phyloP scores from a whole-genome alignment of 2,113 vertebrate species.

The Phyllostomus discolor region DNA sequence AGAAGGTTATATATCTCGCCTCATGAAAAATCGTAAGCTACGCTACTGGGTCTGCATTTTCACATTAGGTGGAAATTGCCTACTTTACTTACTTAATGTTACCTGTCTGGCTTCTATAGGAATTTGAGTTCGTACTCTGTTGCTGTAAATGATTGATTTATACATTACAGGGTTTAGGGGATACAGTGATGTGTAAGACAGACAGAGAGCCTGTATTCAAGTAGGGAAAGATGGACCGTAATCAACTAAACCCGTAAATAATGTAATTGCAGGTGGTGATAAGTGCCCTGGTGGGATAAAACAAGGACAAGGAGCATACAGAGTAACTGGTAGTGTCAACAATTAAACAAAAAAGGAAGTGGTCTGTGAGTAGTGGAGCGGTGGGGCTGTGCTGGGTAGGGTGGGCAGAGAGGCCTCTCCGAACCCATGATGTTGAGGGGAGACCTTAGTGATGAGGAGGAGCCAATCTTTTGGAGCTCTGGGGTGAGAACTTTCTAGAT shows the following conservation, averaged over 20 bases:
- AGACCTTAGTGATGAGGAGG: not conserved
- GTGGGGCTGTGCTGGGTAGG: not conserved
- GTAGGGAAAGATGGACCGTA: not conserved
- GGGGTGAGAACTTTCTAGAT: not conserved
- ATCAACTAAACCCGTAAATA: not conserved
- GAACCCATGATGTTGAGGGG: not conserved
- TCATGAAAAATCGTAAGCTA: conserved; percentile 7
- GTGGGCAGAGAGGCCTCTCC: not conserved
- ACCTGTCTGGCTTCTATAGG: not conserved
- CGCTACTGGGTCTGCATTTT: not conserved
- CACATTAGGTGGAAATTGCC: not conserved
- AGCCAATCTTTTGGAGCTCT: not conserved
- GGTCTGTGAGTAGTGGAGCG: not conserved
- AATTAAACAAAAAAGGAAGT: not conserved
- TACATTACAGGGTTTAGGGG: not conserved
- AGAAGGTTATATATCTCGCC: not conserved
- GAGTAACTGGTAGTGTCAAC: not conserved
- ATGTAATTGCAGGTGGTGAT: not conserved
- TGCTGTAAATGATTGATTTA: not conserved
- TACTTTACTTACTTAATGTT: not conserved
- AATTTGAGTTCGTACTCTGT: not conserved
- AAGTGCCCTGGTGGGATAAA: not conserved
- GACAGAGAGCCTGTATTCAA: not conserved
- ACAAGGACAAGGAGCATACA: not conserved
- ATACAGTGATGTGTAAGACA: not conserved